Percentiles rank a stretch among this genome's conserved stretches.
phyloP scores from a whole-genome alignment of 2,113 vertebrate species.

The Neotragus pygmaeus region DNA sequence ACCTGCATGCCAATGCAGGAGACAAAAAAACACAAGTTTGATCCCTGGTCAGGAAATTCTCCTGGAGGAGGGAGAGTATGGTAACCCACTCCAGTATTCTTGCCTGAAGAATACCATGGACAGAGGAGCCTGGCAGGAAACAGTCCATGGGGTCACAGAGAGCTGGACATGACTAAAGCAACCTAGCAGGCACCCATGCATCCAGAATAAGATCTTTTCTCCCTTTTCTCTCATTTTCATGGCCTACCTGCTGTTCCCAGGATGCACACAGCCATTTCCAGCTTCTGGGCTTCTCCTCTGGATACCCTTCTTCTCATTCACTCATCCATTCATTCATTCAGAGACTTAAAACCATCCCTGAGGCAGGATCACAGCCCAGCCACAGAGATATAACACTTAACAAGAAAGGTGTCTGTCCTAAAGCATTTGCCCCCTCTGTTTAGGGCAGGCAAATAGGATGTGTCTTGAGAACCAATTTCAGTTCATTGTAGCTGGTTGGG shows the following conservation, averaged over 20 bases:
- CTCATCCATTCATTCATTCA: not conserved
- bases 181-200: not conserved
- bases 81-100: not conserved
- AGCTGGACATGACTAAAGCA: not conserved
- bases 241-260: accelerated
- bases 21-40: not conserved
- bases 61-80: not conserved
- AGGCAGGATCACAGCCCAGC: not conserved
- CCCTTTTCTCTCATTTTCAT: not conserved
- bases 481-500: not conserved
- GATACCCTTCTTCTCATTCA: accelerated
- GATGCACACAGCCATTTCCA: too few relatives aligned
- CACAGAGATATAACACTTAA: not conserved
- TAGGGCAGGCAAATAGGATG: not conserved
- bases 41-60: not conserved
- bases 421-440: not conserved
- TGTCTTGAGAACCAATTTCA: not conserved
- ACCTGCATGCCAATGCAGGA: not conserved
- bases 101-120: not conserved
- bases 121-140: not conserved
- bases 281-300: not conserved
- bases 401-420: not conserved
- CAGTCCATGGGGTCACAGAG: not conserved
- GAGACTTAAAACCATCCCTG: not conserved
- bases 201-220: not conserved